phyloP scores from a whole-genome alignment of 2,113 vertebrate genomes.

The Hiodon alosoides region DNA sequence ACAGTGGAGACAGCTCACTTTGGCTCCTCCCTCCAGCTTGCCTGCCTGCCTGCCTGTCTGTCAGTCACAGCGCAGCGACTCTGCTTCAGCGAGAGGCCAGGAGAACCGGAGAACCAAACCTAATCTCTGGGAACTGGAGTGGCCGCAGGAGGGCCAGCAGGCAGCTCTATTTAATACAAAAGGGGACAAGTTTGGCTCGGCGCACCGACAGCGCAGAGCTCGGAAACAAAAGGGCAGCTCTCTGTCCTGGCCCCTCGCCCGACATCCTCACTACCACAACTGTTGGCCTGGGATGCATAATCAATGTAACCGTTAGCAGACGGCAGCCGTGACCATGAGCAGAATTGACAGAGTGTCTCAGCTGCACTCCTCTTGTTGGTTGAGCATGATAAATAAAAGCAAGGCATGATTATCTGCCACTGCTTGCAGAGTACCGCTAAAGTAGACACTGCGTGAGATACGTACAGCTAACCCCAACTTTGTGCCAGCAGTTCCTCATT shows the following conservation, averaged over 20 bases:
- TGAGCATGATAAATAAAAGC: too few relatives aligned
- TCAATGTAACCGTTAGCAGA: background rate
- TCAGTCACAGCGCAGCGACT: conserved; percentile 24
- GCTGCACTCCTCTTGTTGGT: too few relatives aligned
- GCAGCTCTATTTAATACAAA: conserved; percentile 56
- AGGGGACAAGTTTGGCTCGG: conserved; percentile 41
- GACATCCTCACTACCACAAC: background rate
- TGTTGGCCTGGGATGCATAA: background rate
- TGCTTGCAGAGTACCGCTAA: too few relatives aligned
- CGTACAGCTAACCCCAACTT: too few relatives aligned
- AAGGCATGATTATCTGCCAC: too few relatives aligned
- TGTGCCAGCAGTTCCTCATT: too few relatives aligned
- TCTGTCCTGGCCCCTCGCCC: conserved; percentile 30
- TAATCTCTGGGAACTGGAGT: conserved; percentile 47
- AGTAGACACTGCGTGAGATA: too few relatives aligned
- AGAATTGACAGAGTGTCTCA: background rate
- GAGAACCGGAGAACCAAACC: conserved; percentile 35
- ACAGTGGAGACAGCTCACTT: conserved; percentile 42
- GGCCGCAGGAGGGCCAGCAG: conserved; percentile 44
- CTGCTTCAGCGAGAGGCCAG: conserved; percentile 29
- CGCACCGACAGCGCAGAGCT: conserved; percentile 46
- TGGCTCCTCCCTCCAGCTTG: conserved; percentile 44
- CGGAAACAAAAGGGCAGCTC: conserved; percentile 41
- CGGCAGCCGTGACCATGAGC: background rate
- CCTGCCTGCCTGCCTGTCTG: conserved; percentile 47